phyloP scores from a whole-genome alignment of 2,888 invertebrate species.

The Euphydryas editha region DNA sequence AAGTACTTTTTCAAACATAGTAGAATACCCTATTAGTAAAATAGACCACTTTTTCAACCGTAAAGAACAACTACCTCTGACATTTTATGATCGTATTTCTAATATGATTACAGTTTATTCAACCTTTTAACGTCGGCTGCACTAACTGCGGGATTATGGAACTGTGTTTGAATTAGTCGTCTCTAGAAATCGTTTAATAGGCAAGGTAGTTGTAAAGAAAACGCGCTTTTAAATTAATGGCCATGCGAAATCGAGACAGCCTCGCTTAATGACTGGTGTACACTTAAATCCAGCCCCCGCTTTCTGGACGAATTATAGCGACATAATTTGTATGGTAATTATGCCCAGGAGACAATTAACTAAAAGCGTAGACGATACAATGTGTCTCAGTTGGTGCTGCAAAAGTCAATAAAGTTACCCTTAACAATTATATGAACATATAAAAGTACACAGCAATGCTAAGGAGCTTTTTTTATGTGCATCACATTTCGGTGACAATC shows the following conservation, averaged over 20 bases:
- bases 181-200: conserved; percentile 60
- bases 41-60: too few species aligned
- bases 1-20: too few species aligned
- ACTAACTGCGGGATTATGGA: conserved; percentile 6
- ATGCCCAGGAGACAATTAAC: conserved; percentile 42
- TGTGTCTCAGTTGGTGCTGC: not conserved
- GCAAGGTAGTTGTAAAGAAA: conserved; percentile 59
- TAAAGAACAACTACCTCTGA: not conserved
- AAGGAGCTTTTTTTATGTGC: not conserved
- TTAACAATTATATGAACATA: not conserved
- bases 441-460: not conserved
- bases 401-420: not conserved
- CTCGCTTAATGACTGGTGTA: conserved; percentile 46
- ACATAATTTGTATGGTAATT: conserved; percentile 71
- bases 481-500: not conserved
- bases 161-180: conserved; percentile 60
- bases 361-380: conserved; percentile 4
- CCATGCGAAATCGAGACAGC: conserved; percentile 54
- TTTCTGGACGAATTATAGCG: conserved; percentile 55
- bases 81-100: conserved; percentile 3
- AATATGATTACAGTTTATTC: conserved; percentile 14
- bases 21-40: too few species aligned
- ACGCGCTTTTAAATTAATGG: conserved; percentile 73
- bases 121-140: conserved; percentile 6
- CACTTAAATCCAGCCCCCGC: conserved; percentile 41